Evolutionary conservation across 2,797 vertebrate genomes (phyloP).

Genomic region (Falco biarmicus): DNA sequence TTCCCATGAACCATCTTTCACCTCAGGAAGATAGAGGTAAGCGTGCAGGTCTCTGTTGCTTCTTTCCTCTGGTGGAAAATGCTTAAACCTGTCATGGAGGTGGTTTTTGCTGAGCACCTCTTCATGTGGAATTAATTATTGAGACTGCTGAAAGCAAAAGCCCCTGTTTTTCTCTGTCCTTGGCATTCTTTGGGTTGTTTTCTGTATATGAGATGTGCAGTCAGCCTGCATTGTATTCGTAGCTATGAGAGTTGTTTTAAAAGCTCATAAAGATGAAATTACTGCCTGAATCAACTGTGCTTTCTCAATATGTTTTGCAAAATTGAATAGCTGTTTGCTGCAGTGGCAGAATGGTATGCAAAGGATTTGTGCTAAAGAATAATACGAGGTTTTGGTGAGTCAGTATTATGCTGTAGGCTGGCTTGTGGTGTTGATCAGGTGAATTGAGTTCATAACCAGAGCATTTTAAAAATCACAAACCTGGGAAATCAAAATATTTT

Average conservation of each 20-base stretch:
- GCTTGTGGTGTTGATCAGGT: not conserved
- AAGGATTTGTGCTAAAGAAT: not conserved
- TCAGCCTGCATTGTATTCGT: not conserved
- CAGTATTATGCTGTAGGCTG: not conserved
- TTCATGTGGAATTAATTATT: not conserved
- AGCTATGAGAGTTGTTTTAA: not conserved
- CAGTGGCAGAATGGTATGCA: not conserved
- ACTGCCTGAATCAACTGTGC: not conserved
- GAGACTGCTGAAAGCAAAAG: not conserved
- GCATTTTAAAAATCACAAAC: not conserved
- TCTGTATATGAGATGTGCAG: not conserved
- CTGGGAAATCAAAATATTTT: not conserved
- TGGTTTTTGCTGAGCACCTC: not conserved
- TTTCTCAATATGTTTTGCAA: not conserved
- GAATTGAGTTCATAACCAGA: not conserved
- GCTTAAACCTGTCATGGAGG: not conserved
- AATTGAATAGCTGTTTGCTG: not conserved
- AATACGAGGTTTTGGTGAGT: not conserved
- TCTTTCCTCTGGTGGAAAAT: not conserved
- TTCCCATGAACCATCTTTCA: constrained; percentile 60
- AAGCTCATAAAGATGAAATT: not conserved
- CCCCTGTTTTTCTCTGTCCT: not conserved
- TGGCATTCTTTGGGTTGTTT: not conserved
- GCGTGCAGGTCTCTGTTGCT: not conserved
- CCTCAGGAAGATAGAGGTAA: constrained; percentile 54